Evolutionary conservation across 2,113 vertebrate genomes (phyloP).

Genomic region (Phrynosoma platyrhinos): DNA sequence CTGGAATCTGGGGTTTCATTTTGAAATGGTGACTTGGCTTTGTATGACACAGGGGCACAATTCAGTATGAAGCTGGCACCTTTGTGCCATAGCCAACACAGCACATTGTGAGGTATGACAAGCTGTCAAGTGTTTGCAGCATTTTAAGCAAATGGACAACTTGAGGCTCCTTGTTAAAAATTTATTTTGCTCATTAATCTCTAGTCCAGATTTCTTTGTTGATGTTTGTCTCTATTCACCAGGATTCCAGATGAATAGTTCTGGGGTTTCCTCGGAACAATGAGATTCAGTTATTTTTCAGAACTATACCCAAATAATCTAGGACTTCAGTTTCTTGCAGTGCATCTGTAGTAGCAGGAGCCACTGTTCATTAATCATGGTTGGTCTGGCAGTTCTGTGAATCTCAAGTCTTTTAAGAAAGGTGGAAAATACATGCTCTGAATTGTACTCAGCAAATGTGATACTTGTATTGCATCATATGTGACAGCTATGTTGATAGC

Average conservation of each 20-base stretch:
- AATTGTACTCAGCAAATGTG: neutral
- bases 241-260: conserved; percentile 27
- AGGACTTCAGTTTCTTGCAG: neutral
- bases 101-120: conserved; percentile 26
- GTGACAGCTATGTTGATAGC: too few relatives aligned
- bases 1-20: neutral
- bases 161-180: conserved; percentile 19
- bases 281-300: neutral
- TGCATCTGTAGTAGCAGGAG: neutral
- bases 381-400: neutral
- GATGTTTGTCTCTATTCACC: conserved; percentile 16
- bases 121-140: conserved; percentile 29
- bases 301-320: conserved; percentile 9
- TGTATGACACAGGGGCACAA: neutral
- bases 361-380: neutral
- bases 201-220: conserved; percentile 12
- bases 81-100: conserved; percentile 25
- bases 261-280: conserved; percentile 16
- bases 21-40: neutral
- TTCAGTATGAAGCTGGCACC: neutral
- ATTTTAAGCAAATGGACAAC: conserved; percentile 42
- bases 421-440: neutral
- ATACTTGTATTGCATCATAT: too few relatives aligned
- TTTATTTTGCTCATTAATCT: neutral
- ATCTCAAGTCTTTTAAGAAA: neutral